Conservation (phyloP, 2,888 invertebrate species). For the Trichogramma dendrolimi region DNA sequence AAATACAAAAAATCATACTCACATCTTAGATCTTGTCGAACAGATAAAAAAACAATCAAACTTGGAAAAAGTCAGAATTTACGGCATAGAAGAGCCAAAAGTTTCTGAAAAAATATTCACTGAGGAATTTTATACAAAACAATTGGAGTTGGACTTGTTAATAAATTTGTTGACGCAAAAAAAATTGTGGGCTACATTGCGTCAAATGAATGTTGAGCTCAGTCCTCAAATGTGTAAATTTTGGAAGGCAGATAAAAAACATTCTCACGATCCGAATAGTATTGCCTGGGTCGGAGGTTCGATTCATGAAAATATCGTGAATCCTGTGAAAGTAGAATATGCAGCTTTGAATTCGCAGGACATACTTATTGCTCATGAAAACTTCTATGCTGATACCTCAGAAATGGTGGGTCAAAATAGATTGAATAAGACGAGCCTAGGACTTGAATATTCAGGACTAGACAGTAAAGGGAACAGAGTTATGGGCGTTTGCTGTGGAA, state of each 20-base stretch:
- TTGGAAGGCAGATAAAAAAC: slow-evolving; percentile 15
- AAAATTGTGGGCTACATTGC: slow-evolving; percentile 57
- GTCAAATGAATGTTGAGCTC: not conserved
- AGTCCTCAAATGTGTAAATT: slow-evolving; percentile 5
- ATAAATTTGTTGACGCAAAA: slow-evolving; percentile 63
- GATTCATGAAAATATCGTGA: slow-evolving; percentile 19
- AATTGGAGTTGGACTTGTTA: slow-evolving; percentile 69
- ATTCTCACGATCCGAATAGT: slow-evolving; percentile 55
- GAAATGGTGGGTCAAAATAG: slow-evolving; percentile 61
- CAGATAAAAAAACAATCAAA: slow-evolving; percentile 59
- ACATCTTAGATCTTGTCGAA: slow-evolving; percentile 7
- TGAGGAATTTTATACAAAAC: slow-evolving; percentile 62
- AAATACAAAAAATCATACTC: slow-evolving; percentile 6
- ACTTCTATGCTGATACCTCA: slow-evolving; percentile 75
- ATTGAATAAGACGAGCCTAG: slow-evolving; percentile 53
- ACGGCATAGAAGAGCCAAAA: slow-evolving; percentile 57
- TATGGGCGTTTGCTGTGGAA: slow-evolving; percentile 48
- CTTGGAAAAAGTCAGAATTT: slow-evolving; percentile 56
- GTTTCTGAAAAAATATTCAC: slow-evolving; percentile 64
- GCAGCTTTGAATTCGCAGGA: slow-evolving; percentile 75
- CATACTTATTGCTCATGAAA: slow-evolving; percentile 68
- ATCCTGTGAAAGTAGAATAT: slow-evolving; percentile 63
- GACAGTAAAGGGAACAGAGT: slow-evolving; percentile 50
- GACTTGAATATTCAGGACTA: slow-evolving; percentile 66
- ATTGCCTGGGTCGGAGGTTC: slow-evolving; percentile 77